These are phyloP conservation scores for Cerceris ruficornis DNA, from an alignment of 2,888 invertebrate genomes.

Conservation along the genomic window DNA sequence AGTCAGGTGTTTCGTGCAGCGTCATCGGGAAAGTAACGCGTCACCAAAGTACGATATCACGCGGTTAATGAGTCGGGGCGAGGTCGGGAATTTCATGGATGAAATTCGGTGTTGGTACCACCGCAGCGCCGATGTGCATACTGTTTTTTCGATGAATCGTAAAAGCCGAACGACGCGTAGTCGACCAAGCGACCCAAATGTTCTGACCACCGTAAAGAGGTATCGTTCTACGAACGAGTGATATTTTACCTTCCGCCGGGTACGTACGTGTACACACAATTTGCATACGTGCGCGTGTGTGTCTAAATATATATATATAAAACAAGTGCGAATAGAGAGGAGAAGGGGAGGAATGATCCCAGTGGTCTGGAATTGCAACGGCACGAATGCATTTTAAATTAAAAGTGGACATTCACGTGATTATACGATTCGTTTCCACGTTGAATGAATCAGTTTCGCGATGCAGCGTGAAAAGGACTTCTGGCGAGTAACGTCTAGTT, in stretches of 20 bases:
- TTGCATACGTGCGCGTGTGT: not conserved
- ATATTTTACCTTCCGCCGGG: conserved; percentile 36
- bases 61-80: conserved; percentile 38
- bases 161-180: conserved; percentile 36
- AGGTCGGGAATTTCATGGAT: conserved; percentile 26
- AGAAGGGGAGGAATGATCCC: not conserved
- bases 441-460: conserved; percentile 1
- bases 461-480: not conserved
- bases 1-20: not conserved
- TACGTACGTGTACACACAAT: not conserved
- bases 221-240: conserved; percentile 32
- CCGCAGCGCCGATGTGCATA: conserved; percentile 18
- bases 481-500: not conserved
- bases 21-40: not conserved
- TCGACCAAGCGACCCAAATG: conserved; percentile 48
- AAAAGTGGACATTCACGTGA: conserved; percentile 22
- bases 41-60: conserved; percentile 4
- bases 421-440: conserved; percentile 16
- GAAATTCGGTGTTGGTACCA: conserved; percentile 23
- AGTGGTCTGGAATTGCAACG: conserved; percentile 8
- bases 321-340: too few species aligned
- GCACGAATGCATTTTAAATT: conserved; percentile 23
- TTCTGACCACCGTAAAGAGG: conserved; percentile 50
- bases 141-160: conserved; percentile 46
- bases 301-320: too few species aligned